A percentile compares a stretch with the other conserved stretches of the same genome.
Conservation (phyloP, 2,888 invertebrate genomes). For the Sarcophaga caerulescens region DNA sequence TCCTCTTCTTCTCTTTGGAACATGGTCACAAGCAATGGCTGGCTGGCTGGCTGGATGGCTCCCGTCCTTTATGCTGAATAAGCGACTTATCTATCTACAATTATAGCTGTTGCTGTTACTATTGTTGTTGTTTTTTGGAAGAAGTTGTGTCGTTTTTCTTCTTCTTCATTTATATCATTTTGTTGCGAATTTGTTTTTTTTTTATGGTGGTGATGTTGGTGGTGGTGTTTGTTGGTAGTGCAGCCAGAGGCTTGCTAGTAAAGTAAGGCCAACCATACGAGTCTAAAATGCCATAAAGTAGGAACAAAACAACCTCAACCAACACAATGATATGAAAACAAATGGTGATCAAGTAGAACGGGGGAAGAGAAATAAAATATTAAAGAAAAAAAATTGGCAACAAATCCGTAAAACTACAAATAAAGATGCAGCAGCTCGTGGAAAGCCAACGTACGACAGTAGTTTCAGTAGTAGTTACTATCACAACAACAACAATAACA, state of each 20-base stretch:
- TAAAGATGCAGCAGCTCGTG: constrained; percentile 21
- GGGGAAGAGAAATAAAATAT: constrained; percentile 14
- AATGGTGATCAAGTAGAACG: background rate
- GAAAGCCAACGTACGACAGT: background rate
- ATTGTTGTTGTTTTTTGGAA: background rate
- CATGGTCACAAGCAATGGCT: background rate
- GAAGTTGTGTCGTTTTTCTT: background rate
- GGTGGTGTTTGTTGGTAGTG: background rate
- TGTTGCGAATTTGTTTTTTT: background rate
- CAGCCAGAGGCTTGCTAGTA: background rate
- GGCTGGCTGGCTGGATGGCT: background rate
- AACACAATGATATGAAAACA: background rate
- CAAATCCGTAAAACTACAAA: constrained; percentile 57
- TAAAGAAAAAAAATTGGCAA: constrained; percentile 63
- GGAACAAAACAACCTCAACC: constrained; percentile 10
- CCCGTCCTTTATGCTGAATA: constrained; percentile 16
- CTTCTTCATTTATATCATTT: background rate
- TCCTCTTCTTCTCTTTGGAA: background rate
- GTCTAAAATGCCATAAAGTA: constrained; percentile 11
- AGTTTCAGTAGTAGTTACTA: background rate
- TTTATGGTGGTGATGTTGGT: too few relatives aligned
- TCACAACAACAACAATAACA: constrained; percentile 14
- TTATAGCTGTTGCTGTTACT: background rate
- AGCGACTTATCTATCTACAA: constrained; percentile 20
- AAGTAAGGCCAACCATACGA: background rate